Evolutionary conservation across 2,113 vertebrate genomes (phyloP), one percentile per base, ranked within the genome.

Genomic region (Chamaetylas fuelleborni): DNA sequence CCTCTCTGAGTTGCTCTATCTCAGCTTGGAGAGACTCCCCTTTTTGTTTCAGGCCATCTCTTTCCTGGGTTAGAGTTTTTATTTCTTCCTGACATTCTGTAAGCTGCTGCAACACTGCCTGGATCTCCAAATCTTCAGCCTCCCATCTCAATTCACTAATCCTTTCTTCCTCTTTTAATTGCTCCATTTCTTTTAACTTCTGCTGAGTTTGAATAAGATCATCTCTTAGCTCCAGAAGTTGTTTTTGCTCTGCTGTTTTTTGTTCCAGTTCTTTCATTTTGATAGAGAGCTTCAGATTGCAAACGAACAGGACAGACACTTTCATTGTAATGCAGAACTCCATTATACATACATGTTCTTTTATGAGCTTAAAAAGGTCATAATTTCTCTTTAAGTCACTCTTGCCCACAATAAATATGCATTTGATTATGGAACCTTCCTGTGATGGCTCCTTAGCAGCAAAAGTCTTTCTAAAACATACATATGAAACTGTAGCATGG

Each of bases 1-100:
- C 97, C 69, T 89, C 95, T 92, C 67, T 93, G 61, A 98, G 97
- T 48, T 98, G 97, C 38, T 98, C 94, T 31, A 74, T 91, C 69
- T 98, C 98, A 15, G 23, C 78, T 54, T 97, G 92, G 15, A 98
- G 95, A 61, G 65, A 94, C 31, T 96, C 88, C 5, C 80, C 92
- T 65, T 96, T 93, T 66, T 97, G 94, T 48, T 93, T 96, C 33
- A 97, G 71, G 11, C 83, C 12, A 38, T 97, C 93, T 73, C 90
- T 97, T 95, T 98, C 97, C 67, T 87, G 92, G 7, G 45, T 92
- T 72, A 98, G 47, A 19, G 22, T 29, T 90, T 36, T 94, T 65
- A 98, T 61, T 96, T 97, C 95, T 74, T 96, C 92, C 43, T 3
- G 60, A 38, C 82, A 73, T 65, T 94, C 88, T 15, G 90, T 80